Base-by-base conservation (phyloP, 2,888 invertebrate species). In the Barypeithes pellucidus region DNA sequence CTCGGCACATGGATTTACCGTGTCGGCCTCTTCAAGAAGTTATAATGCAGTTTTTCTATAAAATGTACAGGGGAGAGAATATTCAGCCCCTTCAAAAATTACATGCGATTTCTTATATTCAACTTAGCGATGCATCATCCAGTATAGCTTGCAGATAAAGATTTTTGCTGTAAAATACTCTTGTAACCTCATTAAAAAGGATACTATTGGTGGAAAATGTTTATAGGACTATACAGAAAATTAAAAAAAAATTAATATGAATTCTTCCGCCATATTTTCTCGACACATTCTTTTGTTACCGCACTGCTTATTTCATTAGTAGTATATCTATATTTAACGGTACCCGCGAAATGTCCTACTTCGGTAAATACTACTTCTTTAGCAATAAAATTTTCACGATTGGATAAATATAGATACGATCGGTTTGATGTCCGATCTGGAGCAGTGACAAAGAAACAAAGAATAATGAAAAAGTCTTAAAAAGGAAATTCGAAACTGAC, bases 361-460 rank as follows among this genome's bases (percentile, higher is more conserved):
- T 68, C 47, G 60, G 47, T 45, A 60, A 68, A 18, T 57, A 43
- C 33, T 57, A 45, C 29, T 41, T 67, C 57, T 67, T 60, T 50
- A 68, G 57, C 67, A 68, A 68, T 60, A 68, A 47, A 68, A 60
- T 68, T 68, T 68, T 68, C 60, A 68, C 67, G 67, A 47, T 47
- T 68, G 33, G 60, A 45, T 68, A 60, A 68, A 33, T 59, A 52
- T n/a, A 22, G 29, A 29, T 47, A 60, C 47, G 60, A 68, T 68
- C 47, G 18, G 22, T 50, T 22, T 22, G 39, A 47, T 59, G 22
- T 50, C 22, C 14, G 50, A 47, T 59, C 41, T 57, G 43, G 59
- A 67, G 14, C 41, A 50, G 36, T 41, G 52, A 50, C 39, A 61
- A 61, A 52, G 39, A 39, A 45, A 57, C 33, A 57, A 57, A 16